Evolutionary conservation across 2,888 invertebrate species (phyloP).

Genomic region (Nomada lathburiana): DNA sequence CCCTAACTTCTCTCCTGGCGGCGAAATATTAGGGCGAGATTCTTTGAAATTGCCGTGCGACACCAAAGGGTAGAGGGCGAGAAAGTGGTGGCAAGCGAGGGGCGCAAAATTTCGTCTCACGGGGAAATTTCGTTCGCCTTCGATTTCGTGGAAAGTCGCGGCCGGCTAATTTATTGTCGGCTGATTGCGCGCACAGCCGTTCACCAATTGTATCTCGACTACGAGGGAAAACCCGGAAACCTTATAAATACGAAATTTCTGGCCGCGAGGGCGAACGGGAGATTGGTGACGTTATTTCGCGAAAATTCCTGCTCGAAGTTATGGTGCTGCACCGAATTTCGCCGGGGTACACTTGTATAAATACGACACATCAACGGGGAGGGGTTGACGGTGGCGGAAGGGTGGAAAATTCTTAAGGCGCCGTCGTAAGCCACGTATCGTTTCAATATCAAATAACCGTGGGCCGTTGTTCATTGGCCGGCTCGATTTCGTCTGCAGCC

Average conservation of each 20-base stretch:
- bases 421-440: slow-evolving; percentile 43
- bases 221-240: slow-evolving; percentile 13
- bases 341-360: slow-evolving; percentile 38
- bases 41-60: slow-evolving; percentile 55
- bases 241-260: slow-evolving; percentile 53
- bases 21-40: slow-evolving; percentile 57
- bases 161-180: slow-evolving; percentile 47
- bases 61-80: background rate
- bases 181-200: slow-evolving; percentile 33
- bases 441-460: slow-evolving; percentile 27
- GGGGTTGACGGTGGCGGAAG: background rate
- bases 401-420: slow-evolving; percentile 52
- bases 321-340: slow-evolving; percentile 43
- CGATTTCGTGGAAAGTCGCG: slow-evolving; percentile 37
- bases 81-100: background rate
- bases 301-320: slow-evolving; percentile 52
- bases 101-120: background rate
- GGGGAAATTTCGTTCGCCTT: slow-evolving; percentile 36
- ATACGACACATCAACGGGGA: background rate
- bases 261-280: background rate
- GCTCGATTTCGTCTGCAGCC: slow-evolving; percentile 5
- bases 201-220: slow-evolving; percentile 41
- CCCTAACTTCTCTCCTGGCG: slow-evolving; percentile 35
- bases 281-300: slow-evolving; percentile 42
- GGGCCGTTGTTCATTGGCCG: slow-evolving; percentile 18